Evolutionary conservation across 2,797 vertebrate species (phyloP).

Genomic region (Chromobotia macracanthus): DNA sequence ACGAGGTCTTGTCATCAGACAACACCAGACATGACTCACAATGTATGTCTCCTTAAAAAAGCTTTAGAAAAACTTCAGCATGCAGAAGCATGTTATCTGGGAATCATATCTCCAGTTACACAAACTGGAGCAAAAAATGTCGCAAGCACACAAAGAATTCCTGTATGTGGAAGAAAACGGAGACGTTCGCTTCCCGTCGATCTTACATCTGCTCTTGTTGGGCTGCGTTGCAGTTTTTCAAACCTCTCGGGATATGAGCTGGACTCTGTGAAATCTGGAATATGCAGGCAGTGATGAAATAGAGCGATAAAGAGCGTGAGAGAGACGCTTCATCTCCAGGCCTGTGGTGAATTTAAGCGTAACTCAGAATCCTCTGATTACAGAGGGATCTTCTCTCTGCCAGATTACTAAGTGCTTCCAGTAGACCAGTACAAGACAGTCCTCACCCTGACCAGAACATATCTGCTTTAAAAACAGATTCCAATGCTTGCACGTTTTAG

Average conservation of each 20-base stretch:
- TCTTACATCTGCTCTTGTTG: not conserved
- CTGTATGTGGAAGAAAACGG: not conserved
- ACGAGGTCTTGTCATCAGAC: not conserved
- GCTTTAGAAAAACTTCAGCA: not conserved
- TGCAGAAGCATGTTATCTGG: not conserved
- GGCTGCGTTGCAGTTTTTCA: not conserved
- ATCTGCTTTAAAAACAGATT: conserved; percentile 20
- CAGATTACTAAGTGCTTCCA: conserved; percentile 3
- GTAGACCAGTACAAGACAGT: not conserved
- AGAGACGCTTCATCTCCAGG: conserved; percentile 5
- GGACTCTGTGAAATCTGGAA: conserved; percentile 7
- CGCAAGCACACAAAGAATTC: not conserved
- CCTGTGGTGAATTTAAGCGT: conserved; percentile 7
- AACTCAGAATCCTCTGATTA: not conserved
- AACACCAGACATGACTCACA: not conserved
- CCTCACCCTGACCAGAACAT: not conserved
- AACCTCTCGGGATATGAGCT: conserved; percentile 37
- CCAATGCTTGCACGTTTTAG: not conserved
- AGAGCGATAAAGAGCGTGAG: conserved; percentile 18
- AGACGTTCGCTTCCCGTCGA: not conserved
- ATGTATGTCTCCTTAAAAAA: not conserved
- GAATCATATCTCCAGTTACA: not conserved
- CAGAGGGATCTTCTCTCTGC: not conserved
- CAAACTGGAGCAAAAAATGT: not conserved
- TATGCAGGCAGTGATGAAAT: conserved; percentile 32